Base-by-base conservation (phyloP, 2,113 vertebrate species). In the Opisthocomus hoazin region DNA sequence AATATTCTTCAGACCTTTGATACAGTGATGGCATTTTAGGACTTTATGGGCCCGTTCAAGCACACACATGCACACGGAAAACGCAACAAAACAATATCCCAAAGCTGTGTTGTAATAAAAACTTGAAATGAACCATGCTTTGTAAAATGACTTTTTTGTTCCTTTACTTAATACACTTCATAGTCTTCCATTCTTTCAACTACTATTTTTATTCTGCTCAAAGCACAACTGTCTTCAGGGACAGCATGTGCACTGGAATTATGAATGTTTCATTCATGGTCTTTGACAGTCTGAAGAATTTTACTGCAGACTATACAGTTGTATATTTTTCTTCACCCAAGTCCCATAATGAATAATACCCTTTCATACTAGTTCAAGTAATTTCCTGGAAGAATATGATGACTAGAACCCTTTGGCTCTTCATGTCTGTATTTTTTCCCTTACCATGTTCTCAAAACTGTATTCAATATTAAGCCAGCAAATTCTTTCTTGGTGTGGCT, bases 251-350 rank as follows among this genome's bases (percentile, higher is more conserved):
- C 95, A 94, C 79, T 96, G 80, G 88, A 57, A 95, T 78, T 5
- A 87, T 91, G 91, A 97, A 95, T 91, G 94, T 87, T 92, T 91
- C 90, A 96, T 90, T 96, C 95, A 96, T 37, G 84, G 93, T 57
- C 91, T 69, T 64, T 45, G 36, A 94, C 78, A 85, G 81, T 51
- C 66, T 43, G 63, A 32, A 70, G 73, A 78, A 43, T 93, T 41
- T 90, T 48, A 70, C 69, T 80, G 74, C 36, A 80, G 76, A 91
- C 88, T 27, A 56, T 30, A 11, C 2, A 93, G 89, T 4, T 24
- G 51, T 41, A 22, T 66, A 21, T 90, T 96, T 92, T 53, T 84
- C 78, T 50, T 50, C 82, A 66, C 71, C 56, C 45, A 0, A 80
- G 63, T 20, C 83, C 53, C 89, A 41, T 23, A 32, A 18, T 94